Evolutionary conservation across 2,888 invertebrate genomes (phyloP).

Genomic region (Cryptus armator): DNA sequence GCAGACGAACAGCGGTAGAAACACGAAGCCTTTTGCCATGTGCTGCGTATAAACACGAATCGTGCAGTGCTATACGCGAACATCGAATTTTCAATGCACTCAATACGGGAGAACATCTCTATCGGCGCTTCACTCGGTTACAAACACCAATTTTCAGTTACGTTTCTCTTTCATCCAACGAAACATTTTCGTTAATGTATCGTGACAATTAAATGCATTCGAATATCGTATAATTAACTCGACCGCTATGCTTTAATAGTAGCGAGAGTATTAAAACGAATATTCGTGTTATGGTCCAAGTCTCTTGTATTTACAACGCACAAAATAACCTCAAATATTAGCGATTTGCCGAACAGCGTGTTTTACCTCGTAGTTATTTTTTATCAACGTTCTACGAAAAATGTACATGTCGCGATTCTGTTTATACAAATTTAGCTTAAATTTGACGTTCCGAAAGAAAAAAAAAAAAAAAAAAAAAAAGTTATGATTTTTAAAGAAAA

Average conservation of each 20-base stretch:
- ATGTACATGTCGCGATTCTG: background rate
- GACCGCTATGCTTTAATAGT: background rate
- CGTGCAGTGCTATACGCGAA: background rate
- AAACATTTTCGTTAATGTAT: background rate
- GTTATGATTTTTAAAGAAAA: background rate
- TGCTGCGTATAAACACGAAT: background rate
- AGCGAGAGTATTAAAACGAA: slow-evolving; percentile 3
- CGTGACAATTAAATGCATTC: background rate
- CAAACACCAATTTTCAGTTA: background rate
- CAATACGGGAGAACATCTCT: slow-evolving; percentile 7
- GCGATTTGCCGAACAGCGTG: background rate
- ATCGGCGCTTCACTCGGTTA: background rate
- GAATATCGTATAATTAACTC: slow-evolving; percentile 21
- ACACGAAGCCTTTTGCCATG: slow-evolving; percentile 33
- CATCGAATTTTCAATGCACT: slow-evolving; percentile 4
- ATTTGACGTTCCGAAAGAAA: background rate
- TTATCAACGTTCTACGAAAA: background rate
- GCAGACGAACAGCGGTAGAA: slow-evolving; percentile 3
- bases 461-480: background rate
- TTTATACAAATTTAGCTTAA: background rate
- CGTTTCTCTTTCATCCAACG: background rate
- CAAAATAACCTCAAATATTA: background rate
- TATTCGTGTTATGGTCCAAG: background rate
- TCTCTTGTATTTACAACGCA: background rate
- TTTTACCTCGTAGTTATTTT: background rate